phyloP scores from a whole-genome alignment of 1,140 invertebrate species.

The Bradynema listronoti region DNA sequence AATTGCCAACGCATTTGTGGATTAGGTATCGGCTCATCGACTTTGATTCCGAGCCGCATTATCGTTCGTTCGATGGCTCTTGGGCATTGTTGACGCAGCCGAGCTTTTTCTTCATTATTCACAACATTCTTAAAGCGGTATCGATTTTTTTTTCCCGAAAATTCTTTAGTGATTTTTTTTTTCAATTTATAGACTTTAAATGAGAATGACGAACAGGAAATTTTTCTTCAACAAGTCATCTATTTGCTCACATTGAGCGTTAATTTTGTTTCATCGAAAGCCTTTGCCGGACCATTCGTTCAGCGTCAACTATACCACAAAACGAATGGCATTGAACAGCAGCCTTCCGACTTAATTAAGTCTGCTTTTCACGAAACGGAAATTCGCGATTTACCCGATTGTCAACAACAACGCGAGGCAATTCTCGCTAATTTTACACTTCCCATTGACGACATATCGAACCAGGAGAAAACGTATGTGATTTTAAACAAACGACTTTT shows the following conservation, averaged over 20 bases:
- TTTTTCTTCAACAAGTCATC: constrained; percentile 11
- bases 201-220: constrained; percentile 6
- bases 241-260: constrained; percentile 10
- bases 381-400: neutral
- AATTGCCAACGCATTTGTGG: constrained; percentile 2
- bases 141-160: neutral
- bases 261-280: constrained; percentile 14
- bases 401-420: too few relatives aligned
- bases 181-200: constrained; percentile 12
- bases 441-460: too few relatives aligned
- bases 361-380: constrained; percentile 6
- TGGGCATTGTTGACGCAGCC: constrained; percentile 13
- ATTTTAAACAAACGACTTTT: too few relatives aligned
- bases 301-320: constrained; percentile 6
- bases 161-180: constrained; percentile 1
- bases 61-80: neutral
- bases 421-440: constrained; percentile 1
- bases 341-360: neutral
- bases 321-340: neutral
- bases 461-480: too few relatives aligned
- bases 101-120: constrained; percentile 12
- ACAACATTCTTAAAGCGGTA: constrained; percentile 9
- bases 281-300: neutral
- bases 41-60: constrained; percentile 7
- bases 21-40: constrained; percentile 6